Conservation (phyloP, 2,888 invertebrate genomes). For the Synanthedon vespiformis region DNA sequence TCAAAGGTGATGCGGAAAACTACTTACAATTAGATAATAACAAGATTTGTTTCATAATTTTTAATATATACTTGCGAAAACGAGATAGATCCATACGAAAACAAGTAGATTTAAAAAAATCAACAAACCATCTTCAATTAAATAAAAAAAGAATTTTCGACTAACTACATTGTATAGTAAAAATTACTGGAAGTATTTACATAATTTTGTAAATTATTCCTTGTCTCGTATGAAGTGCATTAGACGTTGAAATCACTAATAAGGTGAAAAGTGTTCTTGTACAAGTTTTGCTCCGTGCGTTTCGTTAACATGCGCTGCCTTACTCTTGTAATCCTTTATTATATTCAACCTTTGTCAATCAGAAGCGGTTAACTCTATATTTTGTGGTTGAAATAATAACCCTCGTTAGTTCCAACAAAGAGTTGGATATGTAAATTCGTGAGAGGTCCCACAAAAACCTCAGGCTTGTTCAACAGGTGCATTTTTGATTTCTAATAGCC, state of each 20-base stretch:
- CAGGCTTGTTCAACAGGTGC: slow-evolving; percentile 56
- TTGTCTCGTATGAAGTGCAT: slow-evolving; percentile 10
- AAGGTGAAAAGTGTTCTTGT: slow-evolving; percentile 42
- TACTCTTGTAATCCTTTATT: slow-evolving; percentile 34
- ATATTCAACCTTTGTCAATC: slow-evolving; percentile 51
- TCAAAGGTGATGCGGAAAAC: too few relatives aligned
- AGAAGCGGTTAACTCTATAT: slow-evolving; percentile 45
- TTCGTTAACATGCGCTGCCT: slow-evolving; percentile 21
- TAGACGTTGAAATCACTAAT: slow-evolving; percentile 45
- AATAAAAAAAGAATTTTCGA: too few relatives aligned
- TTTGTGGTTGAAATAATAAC: slow-evolving; percentile 65
- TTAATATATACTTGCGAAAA: too few relatives aligned
- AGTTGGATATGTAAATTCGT: slow-evolving; percentile 61
- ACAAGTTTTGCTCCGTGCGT: slow-evolving; percentile 16
- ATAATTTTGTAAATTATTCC: not conserved
- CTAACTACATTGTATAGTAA: too few relatives aligned
- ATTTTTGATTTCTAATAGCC: slow-evolving; percentile 55
- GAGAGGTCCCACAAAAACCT: slow-evolving; percentile 59
- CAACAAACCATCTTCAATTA: too few relatives aligned
- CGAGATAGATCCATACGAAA: too few relatives aligned
- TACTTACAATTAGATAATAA: too few relatives aligned
- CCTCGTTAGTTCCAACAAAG: slow-evolving; percentile 56
- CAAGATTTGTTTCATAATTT: too few relatives aligned
- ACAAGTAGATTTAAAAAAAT: too few relatives aligned
- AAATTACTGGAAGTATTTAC: too few relatives aligned